phyloP scores from a whole-genome alignment of 2,797 vertebrate species.

The Erithacus rubecula region DNA sequence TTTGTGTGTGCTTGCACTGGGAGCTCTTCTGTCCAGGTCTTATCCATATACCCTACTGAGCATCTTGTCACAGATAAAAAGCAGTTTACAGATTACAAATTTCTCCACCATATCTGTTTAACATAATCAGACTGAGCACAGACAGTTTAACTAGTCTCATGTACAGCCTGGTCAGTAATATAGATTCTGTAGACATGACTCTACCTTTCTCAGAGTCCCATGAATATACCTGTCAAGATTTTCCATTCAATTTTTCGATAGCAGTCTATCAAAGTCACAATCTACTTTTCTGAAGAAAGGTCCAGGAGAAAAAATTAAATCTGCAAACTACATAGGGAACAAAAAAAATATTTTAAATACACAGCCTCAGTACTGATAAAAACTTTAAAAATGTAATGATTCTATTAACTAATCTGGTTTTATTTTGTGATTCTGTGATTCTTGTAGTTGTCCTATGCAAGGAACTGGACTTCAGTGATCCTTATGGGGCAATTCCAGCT shows the following conservation, averaged over 20 bases:
- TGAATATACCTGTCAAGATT: background rate
- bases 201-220: background rate
- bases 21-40: background rate
- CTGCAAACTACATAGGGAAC: background rate
- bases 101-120: background rate
- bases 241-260: background rate
- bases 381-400: background rate
- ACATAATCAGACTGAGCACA: background rate
- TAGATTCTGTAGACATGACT: background rate
- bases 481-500: background rate
- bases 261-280: background rate
- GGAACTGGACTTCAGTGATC: rapidly evolving
- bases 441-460: background rate
- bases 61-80: background rate
- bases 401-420: background rate
- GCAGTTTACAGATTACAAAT: background rate
- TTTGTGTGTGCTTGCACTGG: rapidly evolving
- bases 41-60: background rate
- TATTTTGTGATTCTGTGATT: background rate
- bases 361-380: background rate
- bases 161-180: background rate
- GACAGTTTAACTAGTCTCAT: background rate
- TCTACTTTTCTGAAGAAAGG: background rate
- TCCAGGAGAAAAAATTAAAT: background rate
- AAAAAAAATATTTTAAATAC: background rate